Base-by-base conservation (phyloP, 2,797 vertebrate genomes). In the Pangasius mekongensis region DNA sequence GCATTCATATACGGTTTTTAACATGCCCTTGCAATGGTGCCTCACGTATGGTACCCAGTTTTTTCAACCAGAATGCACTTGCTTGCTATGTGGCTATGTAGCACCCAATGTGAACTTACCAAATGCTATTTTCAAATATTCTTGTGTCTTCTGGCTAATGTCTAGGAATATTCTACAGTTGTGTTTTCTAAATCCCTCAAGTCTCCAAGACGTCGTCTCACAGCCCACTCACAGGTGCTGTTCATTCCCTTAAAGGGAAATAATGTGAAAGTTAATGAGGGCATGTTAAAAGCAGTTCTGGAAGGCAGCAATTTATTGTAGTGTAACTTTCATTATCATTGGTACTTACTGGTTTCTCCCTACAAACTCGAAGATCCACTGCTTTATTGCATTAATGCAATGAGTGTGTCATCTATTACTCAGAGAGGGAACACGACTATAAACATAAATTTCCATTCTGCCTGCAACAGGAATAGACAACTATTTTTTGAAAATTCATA, bases 1-100 rank as follows among this genome's bases (percentile, higher is more conserved):
- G 93, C 95, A 87, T 56, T 92, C 92, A 91, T 90, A 89, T 91
- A 93, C 33, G 73, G 83, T 90, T 83, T 89, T 84, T 84, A 84
- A 54, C 64, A 69, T 67, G 47, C n/a, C 47, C n/a, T 84, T 54
- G 18, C 2, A 22, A 36, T 20, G 33, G 62, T 18, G n/a, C n/a
- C 18, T 64, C 80, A 20, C 0, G 9, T 36, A 33, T 60, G 58
- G 24, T 47, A 43, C 13, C 10, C 33, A 62, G 1, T 18, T 16
- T 22, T 43, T 83, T 62, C 24, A 83, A n/a, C 24, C 80, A 43
- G 36, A 83, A 64, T 18, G 6, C 58, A 64, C 20, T 30, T n/a
- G 80, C 24, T 62, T 83, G 36, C 54, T 81, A 60, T 60, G 2
- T 81, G 33, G 54, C 54, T 39, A n/a, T 47, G 20, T 83, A 47